A percentile compares a stretch with the other conserved stretches of the same genome.
phyloP scores from a whole-genome alignment of 2,888 invertebrate genomes.

The Idaea aversata region DNA sequence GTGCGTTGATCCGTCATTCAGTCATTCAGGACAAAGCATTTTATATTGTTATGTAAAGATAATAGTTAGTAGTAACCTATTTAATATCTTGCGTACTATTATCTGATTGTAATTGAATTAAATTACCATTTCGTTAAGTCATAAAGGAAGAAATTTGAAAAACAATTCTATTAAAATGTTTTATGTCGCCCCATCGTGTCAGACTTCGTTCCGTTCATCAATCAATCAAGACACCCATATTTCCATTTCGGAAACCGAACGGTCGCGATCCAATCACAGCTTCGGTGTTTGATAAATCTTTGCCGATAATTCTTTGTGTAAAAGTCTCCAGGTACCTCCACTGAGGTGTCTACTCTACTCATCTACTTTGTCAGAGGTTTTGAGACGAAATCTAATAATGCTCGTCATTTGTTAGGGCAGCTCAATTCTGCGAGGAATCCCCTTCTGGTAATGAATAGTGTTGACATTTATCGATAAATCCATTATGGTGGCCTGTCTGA shows the following conservation, averaged over 20 bases:
- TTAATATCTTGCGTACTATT: not conserved
- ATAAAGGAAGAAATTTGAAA: not conserved
- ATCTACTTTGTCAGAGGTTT: constrained; percentile 18
- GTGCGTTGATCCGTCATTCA: too few relatives aligned
- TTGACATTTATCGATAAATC: constrained; percentile 40
- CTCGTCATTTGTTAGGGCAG: constrained; percentile 39
- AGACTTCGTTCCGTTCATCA: constrained; percentile 4
- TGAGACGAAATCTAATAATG: constrained; percentile 42
- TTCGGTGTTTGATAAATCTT: constrained; percentile 23
- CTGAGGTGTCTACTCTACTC: not conserved
- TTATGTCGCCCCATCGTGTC: not conserved
- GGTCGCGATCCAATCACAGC: constrained; percentile 23
- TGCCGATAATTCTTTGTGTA: constrained; percentile 35
- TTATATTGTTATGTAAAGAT: too few relatives aligned
- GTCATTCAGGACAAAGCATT: too few relatives aligned
- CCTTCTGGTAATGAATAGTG: constrained; percentile 27
- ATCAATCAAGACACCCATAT: constrained; percentile 6
- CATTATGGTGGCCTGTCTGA: constrained; percentile 27
- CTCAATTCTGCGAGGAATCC: constrained; percentile 35
- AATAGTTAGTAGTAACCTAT: too few relatives aligned
- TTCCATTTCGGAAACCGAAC: constrained; percentile 20
- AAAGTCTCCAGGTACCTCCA: constrained; percentile 6
- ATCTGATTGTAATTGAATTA: not conserved
- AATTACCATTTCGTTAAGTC: not conserved
- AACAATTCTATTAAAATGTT: not conserved